Percentiles rank a stretch among this genome's conserved stretches.
phyloP scores from a whole-genome alignment of 1,140 invertebrate species.

The Lycorma delicatula region DNA sequence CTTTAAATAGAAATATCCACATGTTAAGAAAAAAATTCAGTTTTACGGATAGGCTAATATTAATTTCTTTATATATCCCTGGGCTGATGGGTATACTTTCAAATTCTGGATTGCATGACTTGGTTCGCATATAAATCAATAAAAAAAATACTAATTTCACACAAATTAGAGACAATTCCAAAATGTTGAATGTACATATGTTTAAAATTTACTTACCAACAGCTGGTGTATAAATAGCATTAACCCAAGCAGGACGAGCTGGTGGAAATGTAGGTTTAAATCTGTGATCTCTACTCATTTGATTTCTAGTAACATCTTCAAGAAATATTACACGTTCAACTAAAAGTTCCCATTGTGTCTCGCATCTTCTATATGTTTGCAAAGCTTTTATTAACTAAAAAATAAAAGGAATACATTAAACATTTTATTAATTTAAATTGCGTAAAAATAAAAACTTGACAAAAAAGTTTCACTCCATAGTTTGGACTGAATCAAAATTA shows the following conservation, averaged over 20 bases:
- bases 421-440: not conserved
- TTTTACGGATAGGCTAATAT: too few relatives aligned
- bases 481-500: too few relatives aligned
- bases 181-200: too few relatives aligned
- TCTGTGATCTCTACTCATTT: constrained; percentile 58
- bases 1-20: too few relatives aligned
- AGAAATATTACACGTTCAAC: constrained; percentile 69
- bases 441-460: constrained; percentile 3
- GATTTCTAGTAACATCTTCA: constrained; percentile 82
- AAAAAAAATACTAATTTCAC: not conserved
- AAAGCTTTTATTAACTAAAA: constrained; percentile 73
- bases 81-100: too few relatives aligned
- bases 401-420: not conserved
- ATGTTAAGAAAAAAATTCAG: too few relatives aligned
- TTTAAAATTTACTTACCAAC: constrained; percentile 45
- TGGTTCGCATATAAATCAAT: not conserved
- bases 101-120: too few relatives aligned
- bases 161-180: not conserved
- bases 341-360: constrained; percentile 85
- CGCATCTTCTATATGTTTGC: constrained; percentile 79
- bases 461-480: too few relatives aligned
- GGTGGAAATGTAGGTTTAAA: constrained; percentile 71
- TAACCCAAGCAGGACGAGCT: constrained; percentile 44
- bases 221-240: constrained; percentile 54
- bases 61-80: too few relatives aligned